Percentiles rank a stretch among this genome's conserved stretches.
phyloP scores from a whole-genome alignment of 2,888 invertebrate species.

The Sinohyriopsis cumingii region DNA sequence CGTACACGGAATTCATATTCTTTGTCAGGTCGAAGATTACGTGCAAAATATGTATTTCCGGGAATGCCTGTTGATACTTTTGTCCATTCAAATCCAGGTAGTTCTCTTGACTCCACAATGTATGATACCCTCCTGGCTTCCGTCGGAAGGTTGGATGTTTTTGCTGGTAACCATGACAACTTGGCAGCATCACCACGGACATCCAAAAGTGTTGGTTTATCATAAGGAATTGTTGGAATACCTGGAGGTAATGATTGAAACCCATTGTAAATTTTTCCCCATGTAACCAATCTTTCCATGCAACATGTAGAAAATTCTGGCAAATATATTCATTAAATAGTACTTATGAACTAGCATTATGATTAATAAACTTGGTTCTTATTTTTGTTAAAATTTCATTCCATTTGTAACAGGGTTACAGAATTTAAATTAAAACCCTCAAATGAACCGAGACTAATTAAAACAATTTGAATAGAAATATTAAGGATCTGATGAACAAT shows the following conservation, averaged over 20 bases:
- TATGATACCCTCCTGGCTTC: conserved; percentile 59
- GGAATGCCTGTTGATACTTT: conserved; percentile 69
- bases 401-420: too few relatives aligned
- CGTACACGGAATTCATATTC: conserved; percentile 96
- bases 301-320: too few relatives aligned
- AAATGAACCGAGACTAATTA: too few relatives aligned
- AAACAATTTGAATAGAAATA: too few relatives aligned
- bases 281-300: too few relatives aligned
- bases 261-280: too few relatives aligned
- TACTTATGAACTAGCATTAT: too few relatives aligned
- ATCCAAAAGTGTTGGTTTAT: conserved; percentile 54
- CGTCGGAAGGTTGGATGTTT: conserved; percentile 48
- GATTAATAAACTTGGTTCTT: too few relatives aligned
- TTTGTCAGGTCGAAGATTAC: conserved; percentile 76
- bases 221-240: conserved; percentile 54
- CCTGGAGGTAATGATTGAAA: conserved; percentile 7
- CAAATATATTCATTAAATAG: too few relatives aligned
- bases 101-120: conserved; percentile 76
- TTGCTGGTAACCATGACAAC: conserved; percentile 61
- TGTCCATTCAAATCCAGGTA: conserved; percentile 91
- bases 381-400: too few relatives aligned
- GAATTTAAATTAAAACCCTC: too few relatives aligned
- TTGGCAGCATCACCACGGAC: conserved; percentile 50
- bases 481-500: too few relatives aligned
- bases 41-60: conserved; percentile 47